Base-by-base conservation (phyloP, 2,888 invertebrate genomes). In the Cremastinae sp. region DNA sequence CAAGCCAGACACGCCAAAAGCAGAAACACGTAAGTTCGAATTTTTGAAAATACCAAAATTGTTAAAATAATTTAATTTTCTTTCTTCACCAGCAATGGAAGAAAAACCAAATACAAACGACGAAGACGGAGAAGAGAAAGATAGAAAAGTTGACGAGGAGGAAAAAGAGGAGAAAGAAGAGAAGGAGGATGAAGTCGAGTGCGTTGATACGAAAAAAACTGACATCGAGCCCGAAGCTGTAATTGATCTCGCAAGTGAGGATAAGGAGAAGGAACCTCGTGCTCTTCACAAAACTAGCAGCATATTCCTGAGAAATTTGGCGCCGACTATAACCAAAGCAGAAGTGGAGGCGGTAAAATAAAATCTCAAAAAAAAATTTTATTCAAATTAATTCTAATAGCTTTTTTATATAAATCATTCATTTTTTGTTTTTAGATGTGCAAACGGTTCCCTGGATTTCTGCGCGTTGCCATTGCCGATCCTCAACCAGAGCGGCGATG, bases 391-490 rank as follows among this genome's bases (percentile, higher is more conserved):
- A 41, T 12, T n/a, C 4, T 37, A 37, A 7, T 37, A 7, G 4
- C 37, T 37, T 37, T 37, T 37, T 37, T 9, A n/a, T n/a, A n/a
- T n/a, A n/a, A n/a, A n/a, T n/a, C 5, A 10, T 18, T 47, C 22
- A 47, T 72, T 47, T 47, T n/a, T 47, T 49, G 49, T 71, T 74
- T 84, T 79, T 86, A 95, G 95, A 94, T 96, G 91, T 98, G 97
- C 89, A 95, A 95, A 86, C 95, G 95, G 51, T 98, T 96, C 85
- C 95, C 96, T 28, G 99, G 99, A 0, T 99, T 97, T 89, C 91
- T 99, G 73, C 93, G 99, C 62, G 97, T 99, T 9, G 98, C 98
- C 0, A 93, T 99, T 68, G 98, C 99, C 0, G 99, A 99, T 90
- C 99, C 99, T 0, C 94, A 98, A 85, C 96, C 98, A 0, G 99